Conservation (phyloP, 2,888 invertebrate genomes). For the Bhutanitis thaidina region DNA sequence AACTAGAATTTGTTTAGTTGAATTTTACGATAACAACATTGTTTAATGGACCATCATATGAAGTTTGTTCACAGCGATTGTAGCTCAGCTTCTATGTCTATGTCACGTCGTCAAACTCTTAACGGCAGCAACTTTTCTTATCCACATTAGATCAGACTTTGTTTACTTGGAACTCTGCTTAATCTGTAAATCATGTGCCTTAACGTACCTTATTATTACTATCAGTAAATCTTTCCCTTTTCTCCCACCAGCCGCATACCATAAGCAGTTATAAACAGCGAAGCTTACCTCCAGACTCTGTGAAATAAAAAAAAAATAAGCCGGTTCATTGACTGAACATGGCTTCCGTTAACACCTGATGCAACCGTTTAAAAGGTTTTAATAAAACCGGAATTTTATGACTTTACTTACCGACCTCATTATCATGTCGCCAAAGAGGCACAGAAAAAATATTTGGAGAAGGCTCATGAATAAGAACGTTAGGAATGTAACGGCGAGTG, state of each 20-base stretch:
- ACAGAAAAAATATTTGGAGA: slow-evolving; percentile 47
- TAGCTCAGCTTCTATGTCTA: too few relatives aligned
- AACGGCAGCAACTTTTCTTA: too few relatives aligned
- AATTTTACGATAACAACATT: too few relatives aligned
- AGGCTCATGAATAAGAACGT: slow-evolving; percentile 45
- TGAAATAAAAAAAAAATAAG: slow-evolving; percentile 18
- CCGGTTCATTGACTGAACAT: background rate
- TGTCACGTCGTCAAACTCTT: too few relatives aligned
- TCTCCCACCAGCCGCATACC: slow-evolving; percentile 34
- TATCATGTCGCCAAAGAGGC: slow-evolving; percentile 47
- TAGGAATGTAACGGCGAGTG: slow-evolving; percentile 34
- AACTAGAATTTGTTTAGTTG: too few relatives aligned
- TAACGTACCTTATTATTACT: slow-evolving; percentile 38
- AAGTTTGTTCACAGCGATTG: too few relatives aligned
- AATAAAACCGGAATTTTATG: slow-evolving; percentile 8
- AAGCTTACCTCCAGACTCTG: slow-evolving; percentile 40
- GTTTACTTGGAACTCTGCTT: too few relatives aligned
- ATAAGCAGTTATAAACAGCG: slow-evolving; percentile 39
- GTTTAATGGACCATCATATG: too few relatives aligned
- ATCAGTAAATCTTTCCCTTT: slow-evolving; percentile 33
- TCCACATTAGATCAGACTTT: too few relatives aligned
- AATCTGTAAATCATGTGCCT: too few relatives aligned
- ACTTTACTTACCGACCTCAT: slow-evolving; percentile 40
- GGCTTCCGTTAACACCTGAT: slow-evolving; percentile 13
- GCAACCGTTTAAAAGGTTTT: slow-evolving; percentile 5